Conservation (phyloP, 2,797 vertebrate species). For the Cephalopachus bancanus region DNA sequence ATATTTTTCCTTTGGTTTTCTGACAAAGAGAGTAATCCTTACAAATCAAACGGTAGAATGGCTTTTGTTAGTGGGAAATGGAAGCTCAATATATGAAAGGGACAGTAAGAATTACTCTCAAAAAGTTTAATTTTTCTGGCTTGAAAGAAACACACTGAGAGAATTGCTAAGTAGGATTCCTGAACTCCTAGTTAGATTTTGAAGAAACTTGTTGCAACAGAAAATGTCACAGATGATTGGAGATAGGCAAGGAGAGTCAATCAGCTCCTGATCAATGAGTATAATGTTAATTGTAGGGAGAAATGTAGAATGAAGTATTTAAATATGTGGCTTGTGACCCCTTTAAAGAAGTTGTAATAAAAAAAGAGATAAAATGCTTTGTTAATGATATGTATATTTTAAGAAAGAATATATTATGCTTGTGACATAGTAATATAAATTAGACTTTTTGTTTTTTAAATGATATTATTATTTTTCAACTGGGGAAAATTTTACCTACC, state of each 20-base stretch:
- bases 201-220: not conserved
- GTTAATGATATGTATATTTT: not conserved
- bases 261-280: not conserved
- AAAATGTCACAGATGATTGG: conserved; percentile 3
- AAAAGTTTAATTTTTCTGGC: conserved; percentile 22
- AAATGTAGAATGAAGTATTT: not conserved
- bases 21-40: conserved; percentile 55
- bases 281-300: not conserved
- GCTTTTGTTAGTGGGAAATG: not conserved
- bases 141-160: conserved; percentile 15
- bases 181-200: not conserved
- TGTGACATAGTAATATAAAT: conserved; percentile 7
- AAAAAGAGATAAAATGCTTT: not conserved
- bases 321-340: not conserved
- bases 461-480: not conserved
- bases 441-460: not conserved
- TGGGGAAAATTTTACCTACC: not conserved
- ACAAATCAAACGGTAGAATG: not conserved
- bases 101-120: not conserved
- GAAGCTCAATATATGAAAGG: not conserved
- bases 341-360: not conserved
- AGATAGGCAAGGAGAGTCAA: not conserved
- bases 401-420: not conserved
- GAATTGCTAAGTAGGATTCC: not conserved
- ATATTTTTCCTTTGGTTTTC: not conserved